Base-by-base conservation (phyloP, 2,113 vertebrate species). In the Romanogobio albipinnatus region DNA sequence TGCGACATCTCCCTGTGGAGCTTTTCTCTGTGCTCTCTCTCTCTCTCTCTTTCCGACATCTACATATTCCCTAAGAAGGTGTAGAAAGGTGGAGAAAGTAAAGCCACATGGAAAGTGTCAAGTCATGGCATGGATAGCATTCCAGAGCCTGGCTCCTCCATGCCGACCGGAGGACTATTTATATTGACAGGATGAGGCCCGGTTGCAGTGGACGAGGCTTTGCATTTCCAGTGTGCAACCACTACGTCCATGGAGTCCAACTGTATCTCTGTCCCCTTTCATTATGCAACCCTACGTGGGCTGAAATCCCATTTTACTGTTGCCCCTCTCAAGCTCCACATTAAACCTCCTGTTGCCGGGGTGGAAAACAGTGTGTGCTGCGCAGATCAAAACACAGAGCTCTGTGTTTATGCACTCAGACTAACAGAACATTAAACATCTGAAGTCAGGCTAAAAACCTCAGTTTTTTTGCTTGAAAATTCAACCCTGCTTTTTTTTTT, bases 121-220 rank as follows among this genome's bases (percentile, higher is more conserved):
- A 53, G 90, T 93, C 92, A 94, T 91, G 90, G 85, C 90, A 95
- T 93, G 89, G 91, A 87, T 84, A 78, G 84, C 88, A 94, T 95
- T 92, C 91, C 91, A 86, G 82, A 49, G 84, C 88, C 76, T 88
- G 91, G 90, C 91, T 94, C 92, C 92, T 93, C 90, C 87, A 76
- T 80, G 90, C 91, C 90, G 86, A 84, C 36, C 56, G 87, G 45
- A 84, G 26, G 66, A 91, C 93, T 95, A 95, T 94, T 95, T 93
- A 95, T 95, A 95, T 89, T 90, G 86, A 49, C 13, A 86, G 87
- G 88, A 89, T 82, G 91, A 93, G 92, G 91, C 90, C 89, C 90
- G 84, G 88, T 88, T 81, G 74, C 81, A 56, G 61, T 61, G 5
- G 39, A 78, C 15, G 64, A 76, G 59, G 61, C 15, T 81, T 81